Percentiles rank a stretch among this genome's conserved stretches.
phyloP scores from a whole-genome alignment of 2,797 vertebrate species.

The Sparus aurata region DNA sequence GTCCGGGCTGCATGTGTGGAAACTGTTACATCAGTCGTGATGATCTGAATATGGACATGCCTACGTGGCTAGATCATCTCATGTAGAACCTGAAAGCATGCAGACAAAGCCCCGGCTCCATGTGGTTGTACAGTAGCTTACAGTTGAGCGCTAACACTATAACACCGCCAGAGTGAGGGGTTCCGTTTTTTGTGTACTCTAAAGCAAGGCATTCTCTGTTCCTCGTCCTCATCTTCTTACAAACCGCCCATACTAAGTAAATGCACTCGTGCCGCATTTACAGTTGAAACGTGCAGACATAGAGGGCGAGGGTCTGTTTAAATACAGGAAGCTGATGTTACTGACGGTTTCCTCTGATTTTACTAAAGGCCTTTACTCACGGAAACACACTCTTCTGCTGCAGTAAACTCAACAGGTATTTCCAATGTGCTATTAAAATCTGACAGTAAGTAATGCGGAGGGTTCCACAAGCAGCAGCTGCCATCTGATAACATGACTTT shows the following conservation, averaged over 20 bases:
- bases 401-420: neutral
- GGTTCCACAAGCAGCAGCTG: neutral
- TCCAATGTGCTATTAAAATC: neutral
- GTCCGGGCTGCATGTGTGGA: slow-evolving; percentile 25
- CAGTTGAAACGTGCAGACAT: neutral
- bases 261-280: neutral
- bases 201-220: neutral
- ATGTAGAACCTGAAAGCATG: slow-evolving; percentile 44
- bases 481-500: slow-evolving; percentile 4
- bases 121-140: slow-evolving; percentile 1
- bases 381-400: neutral
- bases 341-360: neutral
- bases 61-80: slow-evolving; percentile 75
- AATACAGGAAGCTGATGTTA: slow-evolving; percentile 23
- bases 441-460: neutral
- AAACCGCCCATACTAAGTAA: neutral
- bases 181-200: neutral
- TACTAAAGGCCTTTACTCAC: too few relatives aligned
- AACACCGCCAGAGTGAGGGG: neutral
- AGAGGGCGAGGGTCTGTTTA: too few relatives aligned
- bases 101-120: slow-evolving; percentile 25
- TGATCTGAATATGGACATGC: slow-evolving; percentile 63
- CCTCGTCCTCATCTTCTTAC: neutral
- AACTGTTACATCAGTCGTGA: slow-evolving; percentile 76
- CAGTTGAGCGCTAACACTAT: neutral